A percentile compares a stretch with the other conserved stretches of the same genome.
Conservation (phyloP, 2,888 invertebrate species). For the Dromius quadrimaculatus region DNA sequence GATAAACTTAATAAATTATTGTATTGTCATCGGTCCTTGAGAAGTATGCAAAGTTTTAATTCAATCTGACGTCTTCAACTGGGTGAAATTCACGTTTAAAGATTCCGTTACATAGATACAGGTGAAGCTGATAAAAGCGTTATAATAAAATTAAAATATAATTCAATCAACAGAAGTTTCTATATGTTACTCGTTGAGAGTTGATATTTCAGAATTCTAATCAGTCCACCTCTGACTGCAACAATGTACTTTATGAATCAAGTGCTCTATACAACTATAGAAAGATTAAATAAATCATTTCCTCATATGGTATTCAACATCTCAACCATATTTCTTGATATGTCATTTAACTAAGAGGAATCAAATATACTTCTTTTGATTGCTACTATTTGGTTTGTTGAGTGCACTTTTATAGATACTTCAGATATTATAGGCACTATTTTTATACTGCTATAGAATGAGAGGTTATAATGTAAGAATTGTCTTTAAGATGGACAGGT, state of each 20-base stretch:
- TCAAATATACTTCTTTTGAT: neutral
- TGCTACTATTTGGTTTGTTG: neutral
- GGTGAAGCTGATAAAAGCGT: no score
- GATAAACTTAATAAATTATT: no score
- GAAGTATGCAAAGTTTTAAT: no score
- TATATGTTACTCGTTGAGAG: no score
- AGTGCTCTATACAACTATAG: neutral
- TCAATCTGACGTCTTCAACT: no score
- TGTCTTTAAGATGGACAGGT: conserved; percentile 6
- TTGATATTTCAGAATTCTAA: no score
- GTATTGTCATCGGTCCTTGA: no score
- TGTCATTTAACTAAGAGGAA: neutral
- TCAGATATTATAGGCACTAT: neutral
- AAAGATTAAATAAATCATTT: neutral
- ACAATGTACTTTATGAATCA: neutral
- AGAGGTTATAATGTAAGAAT: neutral
- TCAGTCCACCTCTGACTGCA: neutral
- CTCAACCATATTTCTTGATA: neutral
- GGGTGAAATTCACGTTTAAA: no score
- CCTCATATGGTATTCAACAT: neutral
- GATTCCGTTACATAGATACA: no score
- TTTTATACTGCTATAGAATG: neutral
- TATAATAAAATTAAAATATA: no score
- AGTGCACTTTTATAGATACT: neutral
- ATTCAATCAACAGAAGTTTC: no score